These are phyloP conservation scores for Mesorhabditis belari DNA, from an alignment of 2,888 invertebrate species.

Conservation along the genomic window DNA sequence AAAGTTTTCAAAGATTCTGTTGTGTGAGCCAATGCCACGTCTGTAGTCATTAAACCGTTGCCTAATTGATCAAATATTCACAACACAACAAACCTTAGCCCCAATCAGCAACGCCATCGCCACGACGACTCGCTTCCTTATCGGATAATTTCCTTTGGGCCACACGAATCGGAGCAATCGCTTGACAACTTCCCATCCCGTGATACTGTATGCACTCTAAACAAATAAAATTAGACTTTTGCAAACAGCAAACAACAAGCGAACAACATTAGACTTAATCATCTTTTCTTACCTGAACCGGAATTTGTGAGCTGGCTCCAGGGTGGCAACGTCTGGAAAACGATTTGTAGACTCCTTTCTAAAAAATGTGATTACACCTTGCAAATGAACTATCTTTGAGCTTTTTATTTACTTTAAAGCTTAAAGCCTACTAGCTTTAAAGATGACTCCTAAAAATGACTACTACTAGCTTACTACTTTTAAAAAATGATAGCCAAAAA, in stretches of 20 bases:
- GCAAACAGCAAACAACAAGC: conserved; percentile 2
- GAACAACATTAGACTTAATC: neutral
- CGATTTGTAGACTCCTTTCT: conserved; percentile 20
- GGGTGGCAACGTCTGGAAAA: conserved; percentile 26
- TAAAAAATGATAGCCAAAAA: too few relatives aligned
- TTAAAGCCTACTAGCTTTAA: too few relatives aligned
- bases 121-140: conserved; percentile 72
- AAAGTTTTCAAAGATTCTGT: neutral
- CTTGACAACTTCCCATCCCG: conserved; percentile 30
- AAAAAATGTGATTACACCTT: too few relatives aligned
- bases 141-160: conserved; percentile 69
- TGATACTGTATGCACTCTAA: conserved; percentile 20
- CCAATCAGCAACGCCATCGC: conserved; percentile 61
- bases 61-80: too few relatives aligned
- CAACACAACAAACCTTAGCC: conserved; percentile 59
- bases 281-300: conserved; percentile 15
- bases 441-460: too few relatives aligned
- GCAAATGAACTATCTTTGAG: too few relatives aligned
- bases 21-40: too few relatives aligned
- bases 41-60: too few relatives aligned
- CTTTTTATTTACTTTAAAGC: too few relatives aligned
- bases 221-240: neutral
- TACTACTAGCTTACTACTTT: too few relatives aligned
- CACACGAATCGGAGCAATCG: conserved; percentile 42
- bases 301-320: conserved; percentile 28